Conservation (phyloP, 2,113 vertebrate species). For the Bombycilla garrulus region DNA sequence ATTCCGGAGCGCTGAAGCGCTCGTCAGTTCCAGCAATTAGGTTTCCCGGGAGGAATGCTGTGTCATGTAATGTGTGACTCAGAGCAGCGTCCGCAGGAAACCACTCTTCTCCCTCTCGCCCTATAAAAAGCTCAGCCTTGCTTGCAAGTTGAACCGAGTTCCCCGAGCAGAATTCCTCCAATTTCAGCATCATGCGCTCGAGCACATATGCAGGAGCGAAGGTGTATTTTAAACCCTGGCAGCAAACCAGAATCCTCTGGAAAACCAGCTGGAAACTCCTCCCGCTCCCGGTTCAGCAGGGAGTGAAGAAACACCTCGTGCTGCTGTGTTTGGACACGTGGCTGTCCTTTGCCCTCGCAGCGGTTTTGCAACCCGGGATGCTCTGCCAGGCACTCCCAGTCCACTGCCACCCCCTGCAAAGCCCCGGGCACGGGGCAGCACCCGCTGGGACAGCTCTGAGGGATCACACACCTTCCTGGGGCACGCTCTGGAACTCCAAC, state of each 20-base stretch:
- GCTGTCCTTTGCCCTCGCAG: not conserved
- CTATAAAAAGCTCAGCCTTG: not conserved
- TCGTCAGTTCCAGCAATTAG: not conserved
- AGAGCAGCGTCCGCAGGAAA: not conserved
- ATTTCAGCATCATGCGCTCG: not conserved
- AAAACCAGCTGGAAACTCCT: not conserved
- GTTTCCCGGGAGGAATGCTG: slow-evolving; percentile 7
- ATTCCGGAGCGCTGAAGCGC: not conserved
- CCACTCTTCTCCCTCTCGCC: not conserved
- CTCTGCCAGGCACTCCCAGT: not conserved
- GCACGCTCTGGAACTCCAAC: not conserved
- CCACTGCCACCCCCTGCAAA: not conserved
- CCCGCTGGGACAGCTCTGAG: not conserved
- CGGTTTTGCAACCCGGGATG: not conserved
- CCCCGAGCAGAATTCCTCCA: not conserved
- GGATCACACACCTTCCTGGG: not conserved
- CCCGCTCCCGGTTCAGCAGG: not conserved
- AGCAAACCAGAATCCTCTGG: not conserved
- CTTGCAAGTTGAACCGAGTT: not conserved
- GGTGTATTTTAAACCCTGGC: not conserved
- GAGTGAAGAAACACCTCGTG: not conserved
- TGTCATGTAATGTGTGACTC: not conserved
- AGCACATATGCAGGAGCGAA: not conserved
- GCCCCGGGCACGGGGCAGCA: rapidly evolving
- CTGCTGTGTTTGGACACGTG: not conserved